phyloP scores from a whole-genome alignment of 2,888 invertebrate species.

The Lithophane socia region DNA sequence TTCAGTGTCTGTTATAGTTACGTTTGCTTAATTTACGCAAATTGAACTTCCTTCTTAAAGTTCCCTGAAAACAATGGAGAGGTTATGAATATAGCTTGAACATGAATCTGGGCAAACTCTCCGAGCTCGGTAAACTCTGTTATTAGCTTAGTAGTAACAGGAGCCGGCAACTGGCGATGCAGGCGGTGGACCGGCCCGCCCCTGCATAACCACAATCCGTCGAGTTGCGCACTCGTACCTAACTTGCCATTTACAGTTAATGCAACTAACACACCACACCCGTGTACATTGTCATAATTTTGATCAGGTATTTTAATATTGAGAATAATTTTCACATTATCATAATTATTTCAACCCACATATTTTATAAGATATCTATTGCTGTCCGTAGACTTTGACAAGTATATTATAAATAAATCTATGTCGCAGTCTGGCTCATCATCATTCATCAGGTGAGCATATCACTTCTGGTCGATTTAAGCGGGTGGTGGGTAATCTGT shows the following conservation, averaged over 20 bases:
- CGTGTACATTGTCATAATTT: slow-evolving; percentile 21
- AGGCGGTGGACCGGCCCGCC: slow-evolving; percentile 71
- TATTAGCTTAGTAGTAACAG: slow-evolving; percentile 83
- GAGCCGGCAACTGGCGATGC: slow-evolving; percentile 70
- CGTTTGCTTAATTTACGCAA: slow-evolving; percentile 44
- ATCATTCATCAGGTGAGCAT: slow-evolving; percentile 80
- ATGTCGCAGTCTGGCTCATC: slow-evolving; percentile 68
- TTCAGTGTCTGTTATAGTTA: slow-evolving; percentile 22
- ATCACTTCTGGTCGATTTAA: slow-evolving; percentile 87
- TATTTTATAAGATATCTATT: neutral
- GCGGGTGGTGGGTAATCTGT: slow-evolving; percentile 79
- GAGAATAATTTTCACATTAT: slow-evolving; percentile 13
- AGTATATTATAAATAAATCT: slow-evolving; percentile 31
- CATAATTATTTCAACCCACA: slow-evolving; percentile 20
- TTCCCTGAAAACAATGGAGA: slow-evolving; percentile 61
- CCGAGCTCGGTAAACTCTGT: slow-evolving; percentile 74
- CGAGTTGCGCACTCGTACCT: slow-evolving; percentile 63
- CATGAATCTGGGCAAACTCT: slow-evolving; percentile 75
- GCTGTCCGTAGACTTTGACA: slow-evolving; percentile 12
- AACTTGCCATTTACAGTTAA: slow-evolving; percentile 60
- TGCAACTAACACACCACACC: slow-evolving; percentile 35
- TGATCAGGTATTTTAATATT: slow-evolving; percentile 23
- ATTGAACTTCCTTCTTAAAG: slow-evolving; percentile 53
- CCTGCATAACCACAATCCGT: slow-evolving; percentile 70
- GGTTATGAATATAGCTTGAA: slow-evolving; percentile 62